These are phyloP conservation scores for Laterallus jamaicensis DNA, from an alignment of 2,113 vertebrate genomes.

Conservation along the genomic window DNA sequence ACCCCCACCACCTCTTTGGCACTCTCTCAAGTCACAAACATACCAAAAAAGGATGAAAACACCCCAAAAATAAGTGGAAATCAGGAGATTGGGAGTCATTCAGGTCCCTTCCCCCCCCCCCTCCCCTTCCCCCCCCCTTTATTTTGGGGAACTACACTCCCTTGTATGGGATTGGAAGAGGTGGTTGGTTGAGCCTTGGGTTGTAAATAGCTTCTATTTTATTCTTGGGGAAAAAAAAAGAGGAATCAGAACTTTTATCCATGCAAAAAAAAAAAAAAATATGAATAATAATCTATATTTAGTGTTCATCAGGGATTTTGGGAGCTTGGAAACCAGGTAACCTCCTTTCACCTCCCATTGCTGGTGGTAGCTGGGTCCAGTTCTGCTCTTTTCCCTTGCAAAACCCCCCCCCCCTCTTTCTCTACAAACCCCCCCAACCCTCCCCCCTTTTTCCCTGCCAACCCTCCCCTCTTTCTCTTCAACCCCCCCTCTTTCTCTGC, in stretches of 20 bases:
- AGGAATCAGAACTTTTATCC: conserved; percentile 39
- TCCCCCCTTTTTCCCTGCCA: not conserved
- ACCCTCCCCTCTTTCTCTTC: not conserved
- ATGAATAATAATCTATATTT: conserved; percentile 10
- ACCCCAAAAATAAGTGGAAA: not conserved
- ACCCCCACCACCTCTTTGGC: not conserved
- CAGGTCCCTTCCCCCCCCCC: not conserved
- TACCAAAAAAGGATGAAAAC: too few species aligned
- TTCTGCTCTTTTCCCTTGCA: not conserved
- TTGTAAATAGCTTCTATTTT: conserved; percentile 66
- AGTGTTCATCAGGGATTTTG: conserved; percentile 33
- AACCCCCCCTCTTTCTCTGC: too few species aligned
- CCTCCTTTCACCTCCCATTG: not conserved
- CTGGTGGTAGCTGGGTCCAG: not conserved
- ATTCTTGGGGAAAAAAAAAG: conserved; percentile 4
- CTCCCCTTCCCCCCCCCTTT: not conserved
- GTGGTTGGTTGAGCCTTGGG: conserved; percentile 17
- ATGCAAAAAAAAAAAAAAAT: not conserved
- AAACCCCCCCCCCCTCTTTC: too few species aligned
- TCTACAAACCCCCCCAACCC: too few species aligned
- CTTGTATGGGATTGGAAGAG: conserved; percentile 10
- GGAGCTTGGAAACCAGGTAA: not conserved
- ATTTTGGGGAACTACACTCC: not conserved
- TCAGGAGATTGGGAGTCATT: conserved; percentile 18
- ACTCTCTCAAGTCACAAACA: not conserved